Conservation (phyloP, 1,140 invertebrate genomes). For the Xylocopa sonorina region DNA sequence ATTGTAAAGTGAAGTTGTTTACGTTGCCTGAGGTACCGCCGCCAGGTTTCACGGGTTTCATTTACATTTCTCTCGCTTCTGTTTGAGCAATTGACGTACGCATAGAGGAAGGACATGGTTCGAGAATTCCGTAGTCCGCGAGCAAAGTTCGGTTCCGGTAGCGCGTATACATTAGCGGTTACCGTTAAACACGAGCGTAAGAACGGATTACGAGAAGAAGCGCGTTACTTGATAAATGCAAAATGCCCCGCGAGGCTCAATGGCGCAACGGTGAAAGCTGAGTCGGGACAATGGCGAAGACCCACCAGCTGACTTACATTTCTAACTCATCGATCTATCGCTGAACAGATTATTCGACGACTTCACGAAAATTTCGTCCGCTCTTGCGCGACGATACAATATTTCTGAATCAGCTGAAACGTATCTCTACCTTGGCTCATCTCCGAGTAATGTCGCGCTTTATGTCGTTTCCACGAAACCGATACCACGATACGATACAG, state of each 20-base stretch:
- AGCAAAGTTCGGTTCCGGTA: background rate
- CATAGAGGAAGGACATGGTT: too few relatives aligned
- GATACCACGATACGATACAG: too few relatives aligned
- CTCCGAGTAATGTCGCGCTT: background rate
- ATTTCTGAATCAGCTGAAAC: too few relatives aligned
- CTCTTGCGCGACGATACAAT: too few relatives aligned
- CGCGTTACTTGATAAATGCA: background rate
- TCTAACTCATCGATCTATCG: background rate
- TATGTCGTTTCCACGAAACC: too few relatives aligned
- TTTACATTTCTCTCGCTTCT: background rate
- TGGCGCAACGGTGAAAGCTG: conserved; percentile 24
- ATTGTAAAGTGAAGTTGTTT: background rate
- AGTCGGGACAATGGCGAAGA: conserved; percentile 30
- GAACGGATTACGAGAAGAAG: background rate
- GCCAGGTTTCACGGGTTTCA: background rate
- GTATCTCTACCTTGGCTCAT: background rate
- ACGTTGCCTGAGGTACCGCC: background rate
- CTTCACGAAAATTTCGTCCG: too few relatives aligned
- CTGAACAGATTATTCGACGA: background rate
- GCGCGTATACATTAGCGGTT: background rate
- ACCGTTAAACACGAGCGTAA: background rate
- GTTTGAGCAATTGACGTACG: background rate
- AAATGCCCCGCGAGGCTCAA: background rate
- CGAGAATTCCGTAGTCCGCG: background rate
- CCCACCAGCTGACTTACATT: background rate